Evolutionary conservation across 2,113 vertebrate species (phyloP), one percentile per base, ranked within the genome.

Genomic region (Neoarius graeffei): DNA sequence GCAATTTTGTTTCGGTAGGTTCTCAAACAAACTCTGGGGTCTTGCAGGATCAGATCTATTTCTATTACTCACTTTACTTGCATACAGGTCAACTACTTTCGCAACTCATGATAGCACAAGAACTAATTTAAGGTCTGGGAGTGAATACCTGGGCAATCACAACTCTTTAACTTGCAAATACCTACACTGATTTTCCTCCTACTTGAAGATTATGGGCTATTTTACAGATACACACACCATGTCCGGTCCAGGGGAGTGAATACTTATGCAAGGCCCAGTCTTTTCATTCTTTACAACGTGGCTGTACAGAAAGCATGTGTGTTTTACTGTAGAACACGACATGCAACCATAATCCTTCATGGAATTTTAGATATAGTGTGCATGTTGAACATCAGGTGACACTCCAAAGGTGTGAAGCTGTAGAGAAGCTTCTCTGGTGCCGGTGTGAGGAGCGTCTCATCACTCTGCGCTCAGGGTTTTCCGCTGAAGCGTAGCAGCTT

Each of bases 391-490:
- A 35, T 89, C 80, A 42, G 76, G 79, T 56, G 35, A 25, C 57
- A 1, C 67, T 69, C 42, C 30, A 86, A 89, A 84, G 85, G 74
- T 81, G 67, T 19, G 1, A 88, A 67, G 83, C 81, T 80, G 66
- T 48, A 73, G 81, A 80, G 60, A 86, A 57, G 20, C 67, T 71
- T 71, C 67, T 79, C 17, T 60, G 85, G 35, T 57, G 71, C 60
- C 50, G 59, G 71, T 27, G 86, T n/a, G n/a, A n/a, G n/a, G 93
- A 95, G 94, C 94, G 94, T 94, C 95, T 94, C 19, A 93, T 95
- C 94, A 95, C 94, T 95, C 94, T 93, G 92, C 93, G 93, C 91
- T 94, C 90, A 86, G 89, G 90, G 92, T 87, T 93, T 90, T 15
- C 27, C 19, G 69, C 7, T 88, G 20, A 92, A 91, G 90, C 93